phyloP scores from a whole-genome alignment of 2,888 invertebrate genomes.

The Standfussiana lucernea region DNA sequence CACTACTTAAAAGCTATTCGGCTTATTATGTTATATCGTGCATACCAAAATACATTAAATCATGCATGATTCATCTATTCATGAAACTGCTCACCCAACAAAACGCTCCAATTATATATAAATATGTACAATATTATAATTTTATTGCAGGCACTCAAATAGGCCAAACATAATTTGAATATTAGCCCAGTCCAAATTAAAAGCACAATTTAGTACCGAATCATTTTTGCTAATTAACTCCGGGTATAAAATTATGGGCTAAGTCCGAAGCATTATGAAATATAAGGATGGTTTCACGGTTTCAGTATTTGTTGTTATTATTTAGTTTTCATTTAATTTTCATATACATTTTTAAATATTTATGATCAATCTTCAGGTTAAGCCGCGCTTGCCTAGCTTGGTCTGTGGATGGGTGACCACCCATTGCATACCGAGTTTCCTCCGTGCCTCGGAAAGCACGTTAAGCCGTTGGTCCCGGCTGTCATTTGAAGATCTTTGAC shows the following conservation, averaged over 20 bases:
- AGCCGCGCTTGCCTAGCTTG: too few species aligned
- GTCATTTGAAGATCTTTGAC: too few species aligned
- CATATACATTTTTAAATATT: not conserved
- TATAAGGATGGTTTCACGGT: slow-evolving; percentile 33
- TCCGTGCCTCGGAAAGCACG: too few species aligned
- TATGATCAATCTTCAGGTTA: too few species aligned
- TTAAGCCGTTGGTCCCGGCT: too few species aligned
- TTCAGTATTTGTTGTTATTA: not conserved
- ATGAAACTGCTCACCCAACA: not conserved
- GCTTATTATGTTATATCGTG: too few species aligned
- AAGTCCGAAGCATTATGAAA: slow-evolving; percentile 11
- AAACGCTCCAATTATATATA: not conserved
- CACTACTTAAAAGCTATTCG: too few species aligned
- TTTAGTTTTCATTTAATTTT: not conserved
- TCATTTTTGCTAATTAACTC: slow-evolving; percentile 52
- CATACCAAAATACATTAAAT: too few species aligned
- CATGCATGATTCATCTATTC: too few species aligned
- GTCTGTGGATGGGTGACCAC: too few species aligned
- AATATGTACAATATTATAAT: not conserved
- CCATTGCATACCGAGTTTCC: too few species aligned
- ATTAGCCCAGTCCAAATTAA: slow-evolving; percentile 36
- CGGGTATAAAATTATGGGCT: slow-evolving; percentile 33
- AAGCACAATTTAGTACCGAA: slow-evolving; percentile 43
- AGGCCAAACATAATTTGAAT: slow-evolving; percentile 19
- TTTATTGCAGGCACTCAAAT: not conserved